Evolutionary conservation across 1,140 invertebrate species (phyloP), one percentile per base, ranked within the genome.

Genomic region (Holcopasites calliopsidis): DNA sequence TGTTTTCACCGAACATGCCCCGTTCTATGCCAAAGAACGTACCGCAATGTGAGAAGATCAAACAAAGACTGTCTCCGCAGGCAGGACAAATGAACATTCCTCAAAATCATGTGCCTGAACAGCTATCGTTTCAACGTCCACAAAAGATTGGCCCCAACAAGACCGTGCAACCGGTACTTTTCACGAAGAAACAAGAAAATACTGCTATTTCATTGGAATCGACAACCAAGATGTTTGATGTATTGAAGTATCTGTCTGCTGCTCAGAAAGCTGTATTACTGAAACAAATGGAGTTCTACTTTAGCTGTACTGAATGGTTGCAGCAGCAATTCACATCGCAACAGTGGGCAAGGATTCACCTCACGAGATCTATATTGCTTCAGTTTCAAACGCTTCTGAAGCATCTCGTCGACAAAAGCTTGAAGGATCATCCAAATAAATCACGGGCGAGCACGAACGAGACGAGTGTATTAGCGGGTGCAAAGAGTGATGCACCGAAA

Each of bases 181-280:
- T 0, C 42, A 6, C 38, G 21, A 54, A 10, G 8, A 50, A 33
- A 0, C 35, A 44, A 40, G 1, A 13, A 28, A 57, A 31, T 16
- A 5, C 13, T 1, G 49, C 54, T 49, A 18, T 58, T 4, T 58
- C 62, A 23, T 26, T 65, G 6, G 49, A 55, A 18, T 65, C 60
- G 21, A 55, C 28, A 13, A 31, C n/a, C 3, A 44, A 42, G 3
- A 10, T 38, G 1, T 57, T 57, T 7, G 0, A 31, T 44, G 1
- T 55, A 44, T 55, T 79, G 0, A 33, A 26, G 10, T 40, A 44
- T 69, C n/a, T 80, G 5, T 74, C 77, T 18, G 57, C 44, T n/a
- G 50, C 47, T 13, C 62, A 80, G 10, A 80, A 69, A 57, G 11
- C 58, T 26, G 1, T 58, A 21, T 66, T 80, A 44, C 0, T n/a